Evolutionary conservation across 2,113 vertebrate species (phyloP).

Genomic region (Ifrita kowaldi): DNA sequence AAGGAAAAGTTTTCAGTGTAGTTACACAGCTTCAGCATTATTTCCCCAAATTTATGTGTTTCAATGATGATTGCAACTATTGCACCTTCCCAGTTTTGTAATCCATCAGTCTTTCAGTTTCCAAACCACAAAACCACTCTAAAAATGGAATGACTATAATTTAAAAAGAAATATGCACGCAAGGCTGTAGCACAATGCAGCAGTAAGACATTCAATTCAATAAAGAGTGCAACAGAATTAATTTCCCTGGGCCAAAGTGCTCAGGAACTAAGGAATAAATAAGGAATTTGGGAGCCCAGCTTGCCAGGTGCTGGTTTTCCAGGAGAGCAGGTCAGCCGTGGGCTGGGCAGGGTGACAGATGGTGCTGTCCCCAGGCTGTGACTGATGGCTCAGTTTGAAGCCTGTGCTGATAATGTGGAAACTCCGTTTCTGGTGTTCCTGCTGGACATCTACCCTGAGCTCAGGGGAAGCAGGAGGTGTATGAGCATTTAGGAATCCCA

Average conservation of each 20-base stretch:
- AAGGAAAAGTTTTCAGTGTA: not conserved
- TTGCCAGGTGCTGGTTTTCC: not conserved
- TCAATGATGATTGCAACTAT: not conserved
- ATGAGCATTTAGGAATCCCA: accelerated
- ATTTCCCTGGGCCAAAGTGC: not conserved
- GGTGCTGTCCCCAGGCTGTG: not conserved
- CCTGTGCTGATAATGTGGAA: not conserved
- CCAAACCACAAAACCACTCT: not conserved
- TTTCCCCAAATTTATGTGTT: not conserved
- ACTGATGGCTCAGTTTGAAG: accelerated
- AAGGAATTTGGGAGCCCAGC: not conserved
- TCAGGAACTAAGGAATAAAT: not conserved
- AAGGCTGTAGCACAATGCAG: not conserved
- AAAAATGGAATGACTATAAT: not conserved
- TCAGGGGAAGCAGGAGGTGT: not conserved
- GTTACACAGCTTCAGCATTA: not conserved
- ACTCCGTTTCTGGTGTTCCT: not conserved
- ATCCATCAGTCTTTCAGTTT: not conserved
- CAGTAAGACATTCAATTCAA: not conserved
- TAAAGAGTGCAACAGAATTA: not conserved
- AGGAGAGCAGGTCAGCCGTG: not conserved
- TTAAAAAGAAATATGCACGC: not conserved
- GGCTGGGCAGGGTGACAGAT: not conserved
- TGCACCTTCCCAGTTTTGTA: not conserved
- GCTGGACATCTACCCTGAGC: not conserved